Percentiles rank a stretch among this genome's conserved stretches.
These are phyloP conservation scores for Eupithecia abbreviata DNA, from an alignment of 2,888 invertebrate genomes.

Conservation along the genomic window DNA sequence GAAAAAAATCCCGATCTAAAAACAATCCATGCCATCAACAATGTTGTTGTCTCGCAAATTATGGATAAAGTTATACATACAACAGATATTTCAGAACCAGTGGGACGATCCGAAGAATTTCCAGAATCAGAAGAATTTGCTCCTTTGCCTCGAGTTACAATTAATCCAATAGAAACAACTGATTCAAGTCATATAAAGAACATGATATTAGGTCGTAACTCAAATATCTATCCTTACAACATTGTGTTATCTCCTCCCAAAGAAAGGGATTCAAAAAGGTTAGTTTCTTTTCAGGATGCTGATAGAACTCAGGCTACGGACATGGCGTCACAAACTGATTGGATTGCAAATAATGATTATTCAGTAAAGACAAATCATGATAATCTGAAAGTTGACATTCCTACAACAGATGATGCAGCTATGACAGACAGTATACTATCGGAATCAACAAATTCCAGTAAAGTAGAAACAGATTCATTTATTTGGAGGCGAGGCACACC, in stretches of 20 bases:
- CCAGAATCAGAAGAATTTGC: conserved; percentile 63
- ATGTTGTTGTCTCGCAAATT: conserved; percentile 19
- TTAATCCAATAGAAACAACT: conserved; percentile 48
- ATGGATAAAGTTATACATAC: conserved; percentile 9
- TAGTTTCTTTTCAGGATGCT: conserved; percentile 67
- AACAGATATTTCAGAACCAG: conserved; percentile 35
- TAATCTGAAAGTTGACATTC: conserved; percentile 1
- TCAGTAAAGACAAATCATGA: conserved; percentile 15
- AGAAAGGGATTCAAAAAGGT: conserved; percentile 63
- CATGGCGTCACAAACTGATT: conserved; percentile 44
- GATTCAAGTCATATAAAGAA: conserved; percentile 65
- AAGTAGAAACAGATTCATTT: conserved; percentile 63
- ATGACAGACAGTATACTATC: conserved; percentile 49
- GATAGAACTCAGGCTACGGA: conserved; percentile 40
- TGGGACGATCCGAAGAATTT: conserved; percentile 59
- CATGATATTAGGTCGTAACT: conserved; percentile 72
- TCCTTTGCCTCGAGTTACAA: conserved; percentile 66
- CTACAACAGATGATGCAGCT: conserved; percentile 16
- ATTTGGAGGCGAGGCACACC: conserved; percentile 57
- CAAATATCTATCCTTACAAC: conserved; percentile 74
- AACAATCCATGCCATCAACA: background rate
- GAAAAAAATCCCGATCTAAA: conserved; percentile 38
- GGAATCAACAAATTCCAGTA: conserved; percentile 63
- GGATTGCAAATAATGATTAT: conserved; percentile 41
- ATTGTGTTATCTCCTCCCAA: conserved; percentile 70